Base-by-base conservation (phyloP, 1,140 invertebrate genomes). In the Oreohelix idahoensis region DNA sequence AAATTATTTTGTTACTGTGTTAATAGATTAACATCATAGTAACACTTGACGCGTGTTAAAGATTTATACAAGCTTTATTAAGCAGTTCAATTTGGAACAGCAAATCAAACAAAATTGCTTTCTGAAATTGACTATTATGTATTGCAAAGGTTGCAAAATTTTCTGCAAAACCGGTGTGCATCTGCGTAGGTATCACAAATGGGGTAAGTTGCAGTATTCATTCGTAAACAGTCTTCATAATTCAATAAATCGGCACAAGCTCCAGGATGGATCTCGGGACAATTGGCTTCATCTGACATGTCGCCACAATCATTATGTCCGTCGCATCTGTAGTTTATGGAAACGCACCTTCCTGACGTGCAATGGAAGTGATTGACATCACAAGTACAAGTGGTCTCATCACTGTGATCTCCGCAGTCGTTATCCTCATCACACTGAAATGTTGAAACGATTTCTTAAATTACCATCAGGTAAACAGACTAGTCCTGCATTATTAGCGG, bases 331-430 rank as follows among this genome's bases (percentile, higher is more conserved):
- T 39, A 82, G 11, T 1, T 4, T 0, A 1, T 35, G 20, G 70
- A 71, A 36, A 82, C 36, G 35, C 80, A 82, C 0, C 45, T 66
- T 2, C 80, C 80, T 15, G 32, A 11, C n/a, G 11, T 13, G 73
- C 80, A 82, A 36, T 39, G 70, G 71, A 82, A 75, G 32, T 82
- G 53, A 23, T 58, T 51, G 20, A 13, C 20, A 38, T 63, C 39
- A 36, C 80, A 82, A 29, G 79, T 81, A 32, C 79, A 79, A 17
- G 15, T 35, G 32, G 23, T 80, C 51, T 85, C 84, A 89, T 99
- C 98, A 0, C 96, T 97, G 23, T 80, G 51, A 53, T 85, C 81
- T 38, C 84, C 81, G 45, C 84, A 83, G 63, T 85, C 82, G 35
- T 85, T 81, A 11, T 88, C 85, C n/a, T 85, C 85, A 86, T 95